Evolutionary conservation across 1,140 invertebrate species (phyloP), one percentile per base, ranked within the genome.

Genomic region (Pachyrhynchus sulphureomaculatus): DNA sequence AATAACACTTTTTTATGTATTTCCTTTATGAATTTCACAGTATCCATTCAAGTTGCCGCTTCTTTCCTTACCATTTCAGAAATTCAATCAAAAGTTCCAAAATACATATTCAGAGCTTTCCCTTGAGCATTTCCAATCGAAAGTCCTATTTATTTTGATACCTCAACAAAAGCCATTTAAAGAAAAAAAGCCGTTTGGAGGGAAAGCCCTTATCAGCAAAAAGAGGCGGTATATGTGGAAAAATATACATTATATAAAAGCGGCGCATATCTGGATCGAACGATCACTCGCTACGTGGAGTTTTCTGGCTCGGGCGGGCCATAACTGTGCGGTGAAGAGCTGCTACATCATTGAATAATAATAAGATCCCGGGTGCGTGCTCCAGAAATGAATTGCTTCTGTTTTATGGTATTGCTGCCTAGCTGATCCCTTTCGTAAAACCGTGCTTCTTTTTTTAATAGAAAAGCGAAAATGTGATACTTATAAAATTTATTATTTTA

Each of bases 321-420:
- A 71, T 71, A 71, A 71, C 69, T 33, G 61, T 65, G 60, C 60
- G 52, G 63, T 55, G 64, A 66, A 65, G 56, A 59, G 59, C 57
- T 44, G 68, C 64, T 70, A 68, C 70, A 68, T 71, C 70, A 71
- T 71, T 71, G 70, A 71, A 71, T 71, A 71, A 65, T 71, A 71
- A 71, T 71, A 71, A 71, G 70, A 71, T 71, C 70, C 64, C 68
- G 59, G 59, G 66, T 66, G 68, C 62, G 70, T 70, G 68, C 56
- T 70, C 65, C 65, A 71, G 70, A 71, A 71, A 71, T 71, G 70
- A 71, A 71, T 71, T 71, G 70, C 70, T 68, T 66, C 68, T 68
- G 70, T 70, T 71, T 71, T 71, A 71, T 71, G 70, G 65, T 70
- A 71, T 68, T 68, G 66, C 65, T 53, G 48, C 49, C 20, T 18